A percentile compares a stretch with the other conserved stretches of the same genome.
These are phyloP conservation scores for Hirudo medicinalis DNA, from an alignment of 1,140 invertebrate species.

Conservation along the genomic window DNA sequence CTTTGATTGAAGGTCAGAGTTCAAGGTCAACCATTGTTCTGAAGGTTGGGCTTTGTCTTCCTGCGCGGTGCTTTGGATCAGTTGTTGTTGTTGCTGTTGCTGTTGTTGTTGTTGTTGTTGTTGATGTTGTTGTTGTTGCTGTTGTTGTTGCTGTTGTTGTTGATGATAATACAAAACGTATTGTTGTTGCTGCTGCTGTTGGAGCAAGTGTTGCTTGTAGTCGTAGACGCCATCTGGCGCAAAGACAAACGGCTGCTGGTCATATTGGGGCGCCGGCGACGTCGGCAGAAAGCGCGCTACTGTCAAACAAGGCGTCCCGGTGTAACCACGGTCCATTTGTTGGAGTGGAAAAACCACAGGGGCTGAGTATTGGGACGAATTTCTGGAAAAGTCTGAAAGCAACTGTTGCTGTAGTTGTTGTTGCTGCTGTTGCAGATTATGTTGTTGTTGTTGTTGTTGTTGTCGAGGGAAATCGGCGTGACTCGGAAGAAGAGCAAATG, in stretches of 20 bases:
- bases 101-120: constrained; percentile 13
- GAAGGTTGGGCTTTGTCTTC: background rate
- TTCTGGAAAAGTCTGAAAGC: too few relatives aligned
- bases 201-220: background rate
- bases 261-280: too few relatives aligned
- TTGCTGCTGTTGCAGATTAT: background rate
- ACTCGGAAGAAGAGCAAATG: background rate
- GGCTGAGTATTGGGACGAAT: too few relatives aligned
- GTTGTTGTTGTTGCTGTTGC: background rate
- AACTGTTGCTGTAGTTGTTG: background rate
- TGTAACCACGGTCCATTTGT: too few relatives aligned
- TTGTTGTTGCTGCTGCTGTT: constrained; percentile 5
- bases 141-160: constrained; percentile 1
- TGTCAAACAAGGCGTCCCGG: too few relatives aligned
- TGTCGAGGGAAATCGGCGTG: background rate
- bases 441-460: constrained; percentile 7
- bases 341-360: too few relatives aligned
- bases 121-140: constrained; percentile 10
- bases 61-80: background rate
- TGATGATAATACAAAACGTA: background rate
- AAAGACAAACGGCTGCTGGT: too few relatives aligned
- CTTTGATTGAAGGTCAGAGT: background rate
- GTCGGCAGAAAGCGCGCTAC: too few relatives aligned
- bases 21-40: background rate
- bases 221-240: too few relatives aligned